Evolutionary conservation across 2,888 invertebrate species (phyloP).

Genomic region (Andrena bicolor): DNA sequence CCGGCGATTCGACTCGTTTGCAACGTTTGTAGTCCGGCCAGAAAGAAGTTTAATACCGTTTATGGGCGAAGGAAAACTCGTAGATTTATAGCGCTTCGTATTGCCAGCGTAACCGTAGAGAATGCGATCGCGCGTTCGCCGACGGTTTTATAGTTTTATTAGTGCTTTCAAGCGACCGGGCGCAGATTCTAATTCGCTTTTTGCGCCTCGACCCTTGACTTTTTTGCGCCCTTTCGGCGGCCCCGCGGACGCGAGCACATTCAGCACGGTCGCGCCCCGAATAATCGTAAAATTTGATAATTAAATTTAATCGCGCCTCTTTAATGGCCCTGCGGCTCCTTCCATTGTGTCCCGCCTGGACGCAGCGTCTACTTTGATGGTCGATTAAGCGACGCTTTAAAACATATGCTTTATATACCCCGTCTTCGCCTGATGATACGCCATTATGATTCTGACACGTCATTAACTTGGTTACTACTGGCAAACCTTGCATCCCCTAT

Average conservation of each 20-base stretch:
- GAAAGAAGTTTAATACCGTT: slow-evolving; percentile 34
- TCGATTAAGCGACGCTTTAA: slow-evolving; percentile 81
- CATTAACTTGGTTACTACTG: slow-evolving; percentile 79
- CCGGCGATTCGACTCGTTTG: slow-evolving; percentile 31
- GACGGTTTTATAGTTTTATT: slow-evolving; percentile 74
- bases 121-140: slow-evolving; percentile 15
- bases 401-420: slow-evolving; percentile 81
- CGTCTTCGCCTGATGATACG: slow-evolving; percentile 79
- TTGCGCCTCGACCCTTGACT: slow-evolving; percentile 50
- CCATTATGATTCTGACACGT: slow-evolving; percentile 83
- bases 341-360: slow-evolving; percentile 73
- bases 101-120: not conserved
- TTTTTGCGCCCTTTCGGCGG: slow-evolving; percentile 33
- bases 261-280: slow-evolving; percentile 72
- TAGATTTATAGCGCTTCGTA: slow-evolving; percentile 30
- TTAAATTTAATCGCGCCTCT: slow-evolving; percentile 83
- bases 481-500: slow-evolving; percentile 58
- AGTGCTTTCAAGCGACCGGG: slow-evolving; percentile 32
- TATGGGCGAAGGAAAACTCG: slow-evolving; percentile 47
- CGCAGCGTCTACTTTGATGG: slow-evolving; percentile 80
- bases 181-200: slow-evolving; percentile 73
- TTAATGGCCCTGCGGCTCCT: slow-evolving; percentile 72
- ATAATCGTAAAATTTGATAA: slow-evolving; percentile 84
- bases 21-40: not conserved
- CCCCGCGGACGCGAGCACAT: slow-evolving; percentile 42